A percentile compares a stretch with the other conserved stretches of the same genome.
These are phyloP conservation scores for Trachymyrmex cornetzi DNA, from an alignment of 1,140 invertebrate genomes.

Conservation along the genomic window DNA sequence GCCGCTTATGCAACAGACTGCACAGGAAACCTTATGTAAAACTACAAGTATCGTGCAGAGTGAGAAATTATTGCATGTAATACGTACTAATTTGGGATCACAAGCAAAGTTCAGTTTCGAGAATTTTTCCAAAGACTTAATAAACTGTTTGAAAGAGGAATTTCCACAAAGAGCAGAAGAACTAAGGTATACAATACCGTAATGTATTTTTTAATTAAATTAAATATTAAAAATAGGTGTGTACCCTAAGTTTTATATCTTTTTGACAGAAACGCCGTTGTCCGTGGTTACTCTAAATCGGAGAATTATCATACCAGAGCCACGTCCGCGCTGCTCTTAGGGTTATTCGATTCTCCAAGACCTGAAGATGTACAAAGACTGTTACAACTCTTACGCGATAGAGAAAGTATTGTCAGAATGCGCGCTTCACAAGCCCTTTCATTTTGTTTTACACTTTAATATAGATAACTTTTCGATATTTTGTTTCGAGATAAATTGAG, in stretches of 20 bases:
- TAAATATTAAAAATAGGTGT: conserved; percentile 3
- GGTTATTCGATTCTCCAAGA: conserved; percentile 79
- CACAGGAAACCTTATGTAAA: conserved; percentile 78
- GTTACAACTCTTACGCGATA: conserved; percentile 88
- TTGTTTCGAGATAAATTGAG: conserved; percentile 12
- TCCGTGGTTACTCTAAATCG: conserved; percentile 82
- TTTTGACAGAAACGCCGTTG: conserved; percentile 79
- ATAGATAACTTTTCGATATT: conserved; percentile 37
- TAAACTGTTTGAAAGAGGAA: conserved; percentile 78
- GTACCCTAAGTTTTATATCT: conserved; percentile 25
- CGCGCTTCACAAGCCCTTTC: conserved; percentile 88
- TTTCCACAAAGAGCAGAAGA: conserved; percentile 81
- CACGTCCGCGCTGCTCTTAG: conserved; percentile 82
- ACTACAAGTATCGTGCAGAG: conserved; percentile 74
- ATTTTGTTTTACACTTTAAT: conserved; percentile 77
- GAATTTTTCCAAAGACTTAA: conserved; percentile 77
- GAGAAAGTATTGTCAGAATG: conserved; percentile 87
- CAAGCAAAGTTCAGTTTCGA: conserved; percentile 75
- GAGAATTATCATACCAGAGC: conserved; percentile 79
- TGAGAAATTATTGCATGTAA: conserved; percentile 71
- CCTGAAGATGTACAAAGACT: conserved; percentile 86
- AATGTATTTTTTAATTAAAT: conserved; percentile 20
- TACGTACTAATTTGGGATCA: conserved; percentile 72
- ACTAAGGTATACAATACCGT: conserved; percentile 74
- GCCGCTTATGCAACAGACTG: conserved; percentile 68